Evolutionary conservation across 2,797 vertebrate species (phyloP).

Genomic region (Cyprinodon diabolis): DNA sequence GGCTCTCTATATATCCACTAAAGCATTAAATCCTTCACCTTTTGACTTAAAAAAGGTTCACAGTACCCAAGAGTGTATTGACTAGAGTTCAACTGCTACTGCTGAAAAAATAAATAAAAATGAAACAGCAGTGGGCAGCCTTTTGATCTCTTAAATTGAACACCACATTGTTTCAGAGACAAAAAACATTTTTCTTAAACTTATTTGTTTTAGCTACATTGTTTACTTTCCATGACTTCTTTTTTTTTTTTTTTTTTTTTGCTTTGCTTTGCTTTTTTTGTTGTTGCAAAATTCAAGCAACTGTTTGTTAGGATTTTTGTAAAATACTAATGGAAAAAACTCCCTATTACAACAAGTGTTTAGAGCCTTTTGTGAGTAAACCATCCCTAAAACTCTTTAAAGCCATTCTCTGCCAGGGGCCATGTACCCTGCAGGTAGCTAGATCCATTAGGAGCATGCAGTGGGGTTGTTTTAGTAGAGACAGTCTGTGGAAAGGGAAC

Average conservation of each 20-base stretch:
- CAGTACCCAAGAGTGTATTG: conserved; percentile 7
- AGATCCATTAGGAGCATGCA: conserved; percentile 46
- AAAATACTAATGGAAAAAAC: conserved; percentile 23
- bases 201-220: conserved; percentile 29
- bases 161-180: conserved; percentile 1
- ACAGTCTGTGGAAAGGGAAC: too few species aligned
- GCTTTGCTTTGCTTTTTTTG: conserved; percentile 13
- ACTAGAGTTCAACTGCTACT: conserved; percentile 22
- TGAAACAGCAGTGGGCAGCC: conserved; percentile 26
- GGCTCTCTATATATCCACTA: conserved; percentile 19
- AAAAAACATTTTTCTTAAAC: conserved; percentile 17
- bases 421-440: conserved; percentile 38
- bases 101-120: conserved; percentile 23
- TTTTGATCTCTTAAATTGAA: conserved; percentile 38
- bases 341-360: not conserved
- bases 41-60: conserved; percentile 43
- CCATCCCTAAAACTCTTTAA: conserved; percentile 23
- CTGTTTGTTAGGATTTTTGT: conserved; percentile 22
- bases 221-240: conserved; percentile 16
- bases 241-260: conserved; percentile 15
- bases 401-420: conserved; percentile 7
- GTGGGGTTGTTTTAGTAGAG: conserved; percentile 15
- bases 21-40: conserved; percentile 22
- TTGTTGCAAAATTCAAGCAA: conserved; percentile 16
- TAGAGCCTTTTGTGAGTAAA: conserved; percentile 24